Percentiles rank a stretch among this genome's conserved stretches.
Conservation (phyloP, 2,113 vertebrate species). For the Gavialis gangeticus region DNA sequence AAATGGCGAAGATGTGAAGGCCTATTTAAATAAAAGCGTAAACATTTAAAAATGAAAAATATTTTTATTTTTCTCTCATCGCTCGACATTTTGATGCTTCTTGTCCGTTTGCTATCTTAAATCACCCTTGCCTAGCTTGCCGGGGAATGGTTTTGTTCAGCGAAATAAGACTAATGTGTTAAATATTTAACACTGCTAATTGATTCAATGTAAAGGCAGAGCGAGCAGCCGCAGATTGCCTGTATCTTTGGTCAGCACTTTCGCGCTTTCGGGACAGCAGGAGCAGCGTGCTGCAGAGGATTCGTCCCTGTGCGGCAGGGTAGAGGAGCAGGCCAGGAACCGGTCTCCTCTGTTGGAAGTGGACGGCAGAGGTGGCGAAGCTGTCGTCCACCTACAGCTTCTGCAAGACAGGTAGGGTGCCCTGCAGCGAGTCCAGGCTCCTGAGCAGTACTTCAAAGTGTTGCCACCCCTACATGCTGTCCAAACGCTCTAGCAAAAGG, state of each 20-base stretch:
- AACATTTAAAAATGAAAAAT: slow-evolving; percentile 2
- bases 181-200: slow-evolving; percentile 81
- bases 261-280: neutral
- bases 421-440: neutral
- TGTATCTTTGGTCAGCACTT: neutral
- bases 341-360: neutral
- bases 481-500: neutral
- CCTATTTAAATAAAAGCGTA: slow-evolving; percentile 24
- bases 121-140: neutral
- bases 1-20: slow-evolving; percentile 44
- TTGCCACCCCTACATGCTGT: neutral
- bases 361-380: fast-evolving
- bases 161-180: slow-evolving; percentile 55
- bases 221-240: slow-evolving; percentile 48
- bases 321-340: no score
- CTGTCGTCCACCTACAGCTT: neutral
- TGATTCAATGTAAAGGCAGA: slow-evolving; percentile 75
- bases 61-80: slow-evolving; percentile 2
- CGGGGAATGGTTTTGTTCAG: slow-evolving; percentile 12
- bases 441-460: neutral
- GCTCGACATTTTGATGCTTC: neutral
- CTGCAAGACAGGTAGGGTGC: neutral
- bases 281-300: neutral
- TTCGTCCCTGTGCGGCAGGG: neutral
- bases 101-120: neutral